Base-by-base conservation (phyloP, 2,888 invertebrate genomes). In the Microctonus aethiopoides region DNA sequence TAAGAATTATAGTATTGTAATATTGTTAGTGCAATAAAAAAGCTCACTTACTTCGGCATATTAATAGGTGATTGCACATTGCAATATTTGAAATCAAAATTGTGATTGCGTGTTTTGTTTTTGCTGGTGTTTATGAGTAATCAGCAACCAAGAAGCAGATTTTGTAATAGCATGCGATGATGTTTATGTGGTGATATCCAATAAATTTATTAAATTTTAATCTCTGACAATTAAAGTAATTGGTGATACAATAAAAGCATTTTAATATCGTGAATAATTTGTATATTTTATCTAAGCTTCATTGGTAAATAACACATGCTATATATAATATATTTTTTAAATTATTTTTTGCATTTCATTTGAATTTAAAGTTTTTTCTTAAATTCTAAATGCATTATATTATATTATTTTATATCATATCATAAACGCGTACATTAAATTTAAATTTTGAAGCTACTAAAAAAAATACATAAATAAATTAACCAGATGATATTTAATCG, bases 141-240 rank as follows among this genome's bases (percentile, higher is more conserved):
- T 51, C 32, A 57, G 72, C 76, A 77, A 77, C 76, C 76, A 75
- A 78, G n/a, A 81, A 83, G 81, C 81, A 75, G n/a, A n/a, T n/a
- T 77, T 39, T 20, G 16, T 20, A 46, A 36, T 59, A 72, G 72
- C 80, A 80, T 82, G 81, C 80, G 74, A 79, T 80, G 77, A 76
- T 20, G 1, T 36, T 70, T 75, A 61, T 57, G 24, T 56, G 11
- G 46, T 52, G 52, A 32, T 61, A 34, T 60, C 7, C n/a, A 32
- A 16, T 46, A 20, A 34, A 34, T n/a, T 34, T 10, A 57, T 57
- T 57, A 6, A 26, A 56, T 20, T 26, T 26, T 16, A 46, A 46
- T n/a, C n/a, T n/a, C n/a, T n/a, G n/a, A 46, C 6, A 46, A 46
- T 16, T 6, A n/a, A 9, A 46, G 9, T 36, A 16, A 7, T 16